Conservation (phyloP, 2,888 invertebrate genomes). For the Dryadula phaetusa region DNA sequence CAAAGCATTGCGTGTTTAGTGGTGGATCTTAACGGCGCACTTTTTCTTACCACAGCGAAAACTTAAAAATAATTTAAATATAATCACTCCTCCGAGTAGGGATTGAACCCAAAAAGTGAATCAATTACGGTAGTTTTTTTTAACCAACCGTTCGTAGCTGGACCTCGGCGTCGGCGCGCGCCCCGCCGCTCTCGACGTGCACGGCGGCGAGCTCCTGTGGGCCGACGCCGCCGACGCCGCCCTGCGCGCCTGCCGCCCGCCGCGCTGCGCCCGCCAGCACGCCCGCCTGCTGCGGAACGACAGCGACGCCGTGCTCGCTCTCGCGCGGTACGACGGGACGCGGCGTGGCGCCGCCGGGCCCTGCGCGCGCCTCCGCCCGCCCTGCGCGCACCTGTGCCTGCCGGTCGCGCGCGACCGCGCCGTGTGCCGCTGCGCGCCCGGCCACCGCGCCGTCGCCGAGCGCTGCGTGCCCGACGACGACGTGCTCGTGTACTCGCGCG, state of each 20-base stretch:
- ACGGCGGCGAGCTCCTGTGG: slow-evolving; percentile 86
- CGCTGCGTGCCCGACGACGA: slow-evolving; percentile 88
- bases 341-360: slow-evolving; percentile 85
- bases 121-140: too few species aligned
- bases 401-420: slow-evolving; percentile 72
- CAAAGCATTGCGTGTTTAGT: too few species aligned
- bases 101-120: too few species aligned
- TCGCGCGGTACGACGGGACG: slow-evolving; percentile 76
- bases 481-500: slow-evolving; percentile 90
- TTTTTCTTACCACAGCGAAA: too few species aligned
- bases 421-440: slow-evolving; percentile 43
- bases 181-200: slow-evolving; percentile 87
- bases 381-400: slow-evolving; percentile 86
- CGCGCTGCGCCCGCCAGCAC: slow-evolving; percentile 65
- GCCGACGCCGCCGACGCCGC: slow-evolving; percentile 84
- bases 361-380: slow-evolving; percentile 57
- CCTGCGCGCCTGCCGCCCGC: slow-evolving; percentile 86
- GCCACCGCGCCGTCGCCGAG: slow-evolving; percentile 58
- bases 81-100: too few species aligned
- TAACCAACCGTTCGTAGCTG: slow-evolving; percentile 54
- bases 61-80: too few species aligned
- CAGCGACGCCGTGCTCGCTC: slow-evolving; percentile 63
- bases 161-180: slow-evolving; percentile 65
- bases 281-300: slow-evolving; percentile 80
- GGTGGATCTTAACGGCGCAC: too few species aligned